Conservation (phyloP, 2,113 vertebrate species). For the Anas platyrhynchos region DNA sequence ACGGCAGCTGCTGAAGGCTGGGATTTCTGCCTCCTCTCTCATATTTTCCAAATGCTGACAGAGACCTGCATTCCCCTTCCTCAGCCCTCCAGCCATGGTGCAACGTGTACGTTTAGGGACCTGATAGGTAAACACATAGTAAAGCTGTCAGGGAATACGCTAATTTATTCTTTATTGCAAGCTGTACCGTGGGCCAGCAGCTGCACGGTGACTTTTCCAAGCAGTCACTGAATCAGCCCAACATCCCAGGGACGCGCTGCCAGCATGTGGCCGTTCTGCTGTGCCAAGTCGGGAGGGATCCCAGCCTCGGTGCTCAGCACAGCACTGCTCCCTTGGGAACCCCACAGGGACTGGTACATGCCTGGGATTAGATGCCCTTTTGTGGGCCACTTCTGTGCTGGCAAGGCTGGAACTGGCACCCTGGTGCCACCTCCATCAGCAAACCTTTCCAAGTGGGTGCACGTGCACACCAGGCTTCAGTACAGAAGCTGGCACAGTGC, state of each 20-base stretch:
- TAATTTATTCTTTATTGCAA: neutral
- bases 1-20: neutral
- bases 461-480: neutral
- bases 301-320: neutral
- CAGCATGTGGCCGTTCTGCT: neutral
- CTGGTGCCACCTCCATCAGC: neutral
- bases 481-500: neutral
- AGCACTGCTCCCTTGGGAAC: neutral
- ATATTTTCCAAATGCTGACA: neutral
- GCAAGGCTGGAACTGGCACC: neutral
- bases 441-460: neutral
- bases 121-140: neutral
- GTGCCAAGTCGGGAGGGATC: neutral
- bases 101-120: neutral
- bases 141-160: neutral
- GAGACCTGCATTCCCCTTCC: neutral
- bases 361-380: neutral
- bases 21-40: neutral
- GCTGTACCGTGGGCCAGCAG: neutral
- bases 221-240: neutral
- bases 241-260: neutral
- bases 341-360: neutral
- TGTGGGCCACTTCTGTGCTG: neutral
- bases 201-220: neutral
- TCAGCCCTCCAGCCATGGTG: neutral